Evolutionary conservation across 2,113 vertebrate species (phyloP).

Genomic region (Ranitomeya imitator): DNA sequence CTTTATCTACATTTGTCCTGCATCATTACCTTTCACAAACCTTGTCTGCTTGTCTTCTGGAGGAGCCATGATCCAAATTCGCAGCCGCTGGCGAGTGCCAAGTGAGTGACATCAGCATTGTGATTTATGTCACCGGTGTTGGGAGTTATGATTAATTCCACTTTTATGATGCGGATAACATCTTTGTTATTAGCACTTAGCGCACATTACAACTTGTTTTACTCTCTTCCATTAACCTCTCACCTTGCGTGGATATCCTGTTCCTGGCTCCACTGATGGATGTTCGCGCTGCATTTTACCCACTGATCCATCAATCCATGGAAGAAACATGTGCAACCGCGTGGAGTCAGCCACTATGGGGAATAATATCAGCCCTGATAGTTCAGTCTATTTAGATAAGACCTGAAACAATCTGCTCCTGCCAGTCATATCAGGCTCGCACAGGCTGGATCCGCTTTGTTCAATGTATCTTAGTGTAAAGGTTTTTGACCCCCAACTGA

Average conservation of each 20-base stretch:
- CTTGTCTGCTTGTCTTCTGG: background rate
- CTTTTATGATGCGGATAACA: conserved; percentile 44
- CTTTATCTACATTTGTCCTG: too few species aligned
- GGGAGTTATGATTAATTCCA: conserved; percentile 45
- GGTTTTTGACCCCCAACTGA: background rate
- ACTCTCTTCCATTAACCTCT: conserved; percentile 55
- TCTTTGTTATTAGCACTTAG: conserved; percentile 46
- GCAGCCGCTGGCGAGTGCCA: conserved; percentile 1
- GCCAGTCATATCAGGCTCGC: background rate
- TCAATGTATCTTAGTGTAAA: background rate
- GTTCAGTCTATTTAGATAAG: conserved; percentile 5
- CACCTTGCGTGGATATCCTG: conserved; percentile 18
- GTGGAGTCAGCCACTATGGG: background rate
- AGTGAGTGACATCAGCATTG: conserved; percentile 31
- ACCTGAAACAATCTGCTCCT: background rate
- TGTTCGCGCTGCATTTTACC: background rate
- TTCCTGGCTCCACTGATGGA: conserved; percentile 20
- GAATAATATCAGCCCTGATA: background rate
- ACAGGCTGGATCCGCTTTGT: background rate
- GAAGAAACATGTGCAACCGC: background rate
- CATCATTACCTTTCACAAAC: background rate
- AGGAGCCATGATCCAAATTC: background rate
- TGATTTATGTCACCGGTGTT: conserved; percentile 29
- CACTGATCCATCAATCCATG: conserved; percentile 26
- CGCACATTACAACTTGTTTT: conserved; percentile 48